Conservation (phyloP, 2,113 vertebrate species). For the Astur gentilis region DNA sequence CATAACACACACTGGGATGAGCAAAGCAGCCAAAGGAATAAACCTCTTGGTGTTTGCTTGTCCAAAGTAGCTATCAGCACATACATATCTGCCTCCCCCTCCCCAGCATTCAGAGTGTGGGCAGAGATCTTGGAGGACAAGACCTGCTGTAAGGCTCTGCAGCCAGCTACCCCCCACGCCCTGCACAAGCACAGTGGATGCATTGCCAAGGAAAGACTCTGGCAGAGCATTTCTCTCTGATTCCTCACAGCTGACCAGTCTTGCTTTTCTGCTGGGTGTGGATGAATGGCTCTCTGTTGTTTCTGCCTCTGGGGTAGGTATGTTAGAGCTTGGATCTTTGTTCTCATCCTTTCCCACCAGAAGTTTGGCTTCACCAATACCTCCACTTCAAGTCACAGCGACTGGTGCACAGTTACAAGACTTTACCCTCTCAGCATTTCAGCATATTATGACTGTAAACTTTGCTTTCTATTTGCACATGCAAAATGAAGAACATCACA, state of each 20-base stretch:
- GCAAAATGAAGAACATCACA: not conserved
- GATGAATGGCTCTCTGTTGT: not conserved
- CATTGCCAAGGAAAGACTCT: not conserved
- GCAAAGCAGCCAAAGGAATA: not conserved
- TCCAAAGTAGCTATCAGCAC: not conserved
- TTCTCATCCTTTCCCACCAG: not conserved
- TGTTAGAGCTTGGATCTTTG: not conserved
- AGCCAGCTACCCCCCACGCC: not conserved
- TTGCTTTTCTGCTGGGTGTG: not conserved
- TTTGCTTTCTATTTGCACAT: not conserved
- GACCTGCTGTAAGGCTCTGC: not conserved
- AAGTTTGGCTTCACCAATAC: not conserved
- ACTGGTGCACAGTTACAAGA: not conserved
- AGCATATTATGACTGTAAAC: not conserved
- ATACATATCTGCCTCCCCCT: accelerated
- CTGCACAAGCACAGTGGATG: not conserved
- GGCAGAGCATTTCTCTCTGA: not conserved
- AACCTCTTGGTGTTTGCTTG: not conserved
- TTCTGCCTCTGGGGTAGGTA: not conserved
- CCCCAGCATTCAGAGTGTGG: not conserved
- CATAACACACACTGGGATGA: not conserved
- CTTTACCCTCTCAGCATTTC: not conserved
- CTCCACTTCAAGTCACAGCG: not conserved
- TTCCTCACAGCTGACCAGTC: not conserved
- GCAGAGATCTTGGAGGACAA: not conserved